A percentile compares a stretch with the other conserved stretches of the same genome.
Evolutionary conservation across 1,140 invertebrate species (phyloP).

Genomic region (Melipona quadrifasciata): DNA sequence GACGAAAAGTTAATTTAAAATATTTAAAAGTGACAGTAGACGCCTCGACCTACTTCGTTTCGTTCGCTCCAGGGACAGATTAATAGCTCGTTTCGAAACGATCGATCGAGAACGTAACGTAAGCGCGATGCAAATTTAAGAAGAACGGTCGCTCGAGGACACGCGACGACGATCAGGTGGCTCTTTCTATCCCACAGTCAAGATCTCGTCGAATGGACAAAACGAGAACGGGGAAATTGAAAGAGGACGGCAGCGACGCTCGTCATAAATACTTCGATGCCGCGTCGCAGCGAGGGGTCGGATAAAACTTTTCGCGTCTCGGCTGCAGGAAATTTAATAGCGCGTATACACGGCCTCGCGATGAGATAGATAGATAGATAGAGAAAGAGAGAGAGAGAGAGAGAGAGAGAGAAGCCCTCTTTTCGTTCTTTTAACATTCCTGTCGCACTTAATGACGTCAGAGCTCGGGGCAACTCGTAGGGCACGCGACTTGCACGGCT

Average conservation of each 20-base stretch:
- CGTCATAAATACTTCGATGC: slow-evolving; percentile 33
- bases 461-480: slow-evolving; percentile 38
- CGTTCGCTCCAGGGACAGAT: not conserved
- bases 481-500: slow-evolving; percentile 62
- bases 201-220: not conserved
- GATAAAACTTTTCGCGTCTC: slow-evolving; percentile 15
- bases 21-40: not conserved
- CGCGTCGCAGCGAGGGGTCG: slow-evolving; percentile 18
- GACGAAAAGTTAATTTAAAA: not conserved
- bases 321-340: slow-evolving; percentile 29
- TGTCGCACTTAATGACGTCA: slow-evolving; percentile 50
- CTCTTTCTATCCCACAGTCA: not conserved
- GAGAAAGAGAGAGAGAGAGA: too few species aligned
- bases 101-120: not conserved
- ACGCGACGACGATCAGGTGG: slow-evolving; percentile 9
- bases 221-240: not conserved
- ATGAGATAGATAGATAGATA: not conserved
- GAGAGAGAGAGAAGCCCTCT: too few species aligned
- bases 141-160: not conserved
- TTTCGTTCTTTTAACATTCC: slow-evolving; percentile 16
- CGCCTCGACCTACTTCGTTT: not conserved
- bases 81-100: not conserved
- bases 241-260: not conserved
- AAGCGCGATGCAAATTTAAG: not conserved
- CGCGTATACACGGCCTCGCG: not conserved